Percentiles rank a stretch among this genome's conserved stretches.
phyloP scores from a whole-genome alignment of 2,888 invertebrate genomes.

The Orthosia gracilis region DNA sequence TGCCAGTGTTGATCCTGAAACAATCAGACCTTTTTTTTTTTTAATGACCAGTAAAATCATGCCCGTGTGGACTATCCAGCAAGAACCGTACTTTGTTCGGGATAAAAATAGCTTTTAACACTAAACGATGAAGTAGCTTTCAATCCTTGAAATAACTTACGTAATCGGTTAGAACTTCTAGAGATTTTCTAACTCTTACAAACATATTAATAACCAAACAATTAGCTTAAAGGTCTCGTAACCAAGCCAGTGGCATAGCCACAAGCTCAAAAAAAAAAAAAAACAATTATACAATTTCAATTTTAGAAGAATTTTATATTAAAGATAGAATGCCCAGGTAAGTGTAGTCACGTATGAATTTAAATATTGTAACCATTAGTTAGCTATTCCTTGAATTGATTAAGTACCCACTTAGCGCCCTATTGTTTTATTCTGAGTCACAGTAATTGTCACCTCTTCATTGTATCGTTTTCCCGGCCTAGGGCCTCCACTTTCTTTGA shows the following conservation, averaged over 20 bases:
- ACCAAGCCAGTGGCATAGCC: too few species aligned
- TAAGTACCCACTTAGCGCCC: constrained; percentile 17
- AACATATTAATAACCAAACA: neutral
- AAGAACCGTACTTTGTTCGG: neutral
- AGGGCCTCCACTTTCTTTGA: constrained; percentile 32
- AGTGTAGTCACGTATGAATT: constrained; percentile 39
- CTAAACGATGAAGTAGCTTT: too few species aligned
- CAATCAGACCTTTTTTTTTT: constrained; percentile 12
- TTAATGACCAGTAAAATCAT: neutral
- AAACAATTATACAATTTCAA: neutral
- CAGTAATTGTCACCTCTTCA: constrained; percentile 22
- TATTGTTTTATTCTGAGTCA: constrained; percentile 51
- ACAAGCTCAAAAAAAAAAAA: too few species aligned
- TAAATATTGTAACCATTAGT: constrained; percentile 31
- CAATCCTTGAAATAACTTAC: neutral
- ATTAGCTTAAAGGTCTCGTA: too few species aligned
- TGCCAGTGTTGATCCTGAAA: constrained; percentile 24
- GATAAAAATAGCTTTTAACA: too few species aligned
- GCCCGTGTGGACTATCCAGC: neutral
- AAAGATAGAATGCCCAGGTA: neutral
- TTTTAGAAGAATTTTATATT: neutral
- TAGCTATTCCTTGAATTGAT: constrained; percentile 45
- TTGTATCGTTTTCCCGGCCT: constrained; percentile 14
- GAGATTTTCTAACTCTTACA: neutral
- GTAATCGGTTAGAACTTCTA: neutral